Evolutionary conservation across 2,888 invertebrate species (phyloP).

Genomic region (Pyrrhopygopsis socrates): DNA sequence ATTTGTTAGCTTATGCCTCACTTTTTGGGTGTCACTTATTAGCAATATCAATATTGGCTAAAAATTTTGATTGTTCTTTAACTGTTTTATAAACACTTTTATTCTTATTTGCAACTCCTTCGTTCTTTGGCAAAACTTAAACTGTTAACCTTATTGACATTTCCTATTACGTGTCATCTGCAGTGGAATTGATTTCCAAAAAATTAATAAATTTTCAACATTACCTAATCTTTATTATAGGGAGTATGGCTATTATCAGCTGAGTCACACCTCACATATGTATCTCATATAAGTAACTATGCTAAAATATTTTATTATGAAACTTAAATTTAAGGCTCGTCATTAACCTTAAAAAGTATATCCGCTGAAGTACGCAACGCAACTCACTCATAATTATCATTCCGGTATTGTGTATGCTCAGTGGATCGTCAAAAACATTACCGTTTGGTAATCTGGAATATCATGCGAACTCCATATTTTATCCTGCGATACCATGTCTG

Average conservation of each 20-base stretch:
- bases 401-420: conserved; percentile 57
- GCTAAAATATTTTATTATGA: neutral
- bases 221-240: too few species aligned
- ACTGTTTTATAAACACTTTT: neutral
- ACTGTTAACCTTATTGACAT: too few species aligned
- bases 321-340: neutral
- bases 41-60: conserved; percentile 32
- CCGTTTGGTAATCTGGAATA: conserved; percentile 87
- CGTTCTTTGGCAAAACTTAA: too few species aligned
- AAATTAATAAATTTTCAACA: too few species aligned
- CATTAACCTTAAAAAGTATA: conserved; percentile 16
- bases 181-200: too few species aligned
- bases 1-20: conserved; percentile 44
- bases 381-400: conserved; percentile 38
- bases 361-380: conserved; percentile 28
- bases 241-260: too few species aligned
- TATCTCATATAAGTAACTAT: too few species aligned
- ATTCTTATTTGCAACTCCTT: neutral
- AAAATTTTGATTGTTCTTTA: neutral
- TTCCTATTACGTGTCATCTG: too few species aligned
- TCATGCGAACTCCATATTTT: conserved; percentile 89
- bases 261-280: too few species aligned
- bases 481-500: conserved; percentile 89
- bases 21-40: conserved; percentile 44
- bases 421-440: conserved; percentile 86